Evolutionary conservation across 2,888 invertebrate genomes (phyloP), one percentile per base, ranked within the genome.

Genomic region (Acrocera orbiculus): DNA sequence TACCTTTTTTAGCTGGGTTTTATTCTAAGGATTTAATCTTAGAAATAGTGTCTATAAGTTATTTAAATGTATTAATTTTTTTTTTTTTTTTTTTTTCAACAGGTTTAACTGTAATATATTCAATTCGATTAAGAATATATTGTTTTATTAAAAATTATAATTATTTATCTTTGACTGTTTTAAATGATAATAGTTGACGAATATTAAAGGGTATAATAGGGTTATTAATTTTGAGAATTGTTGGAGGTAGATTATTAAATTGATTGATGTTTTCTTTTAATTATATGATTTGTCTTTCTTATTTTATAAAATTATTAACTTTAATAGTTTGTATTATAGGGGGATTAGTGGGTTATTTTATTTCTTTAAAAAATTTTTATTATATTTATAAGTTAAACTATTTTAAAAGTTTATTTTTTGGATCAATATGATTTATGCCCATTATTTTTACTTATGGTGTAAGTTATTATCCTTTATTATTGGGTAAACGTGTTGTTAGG

Each of bases 21-120:
- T 75, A 71, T 60, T 71, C 70, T 16, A 72, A 70, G 22, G 71
- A 69, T 64, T 55, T 67, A 56, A 66, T 71, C 66, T 64, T 71
- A 56, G 72, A 72, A 42, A 46, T 66, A 44, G 53, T 66, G 34
- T 60, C 60, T 43, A 59, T 69, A 54, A 60, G 52, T 42, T 58
- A 61, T 61, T 49, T 66, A 52, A 67, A 69, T 66, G 47, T 64
- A 45, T 57, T 62, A 56, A 53, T 63, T 54, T 67, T 65, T 58
- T 52, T 66, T 46, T 54, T 67, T 49, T 65, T 62, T 59, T 66
- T 64, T 62, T 14, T 68, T 54, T 65, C 67, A 26, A 65, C 64
- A 3, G 64, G 66, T 0, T 60, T 72, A 50, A 72, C 71, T 11
- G 62, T 69, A 44, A 62, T 53, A 59, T 67, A 69, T 64, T 63